These are phyloP conservation scores for Leptopilina myrica DNA, from an alignment of 2,888 invertebrate genomes.

Conservation along the genomic window DNA sequence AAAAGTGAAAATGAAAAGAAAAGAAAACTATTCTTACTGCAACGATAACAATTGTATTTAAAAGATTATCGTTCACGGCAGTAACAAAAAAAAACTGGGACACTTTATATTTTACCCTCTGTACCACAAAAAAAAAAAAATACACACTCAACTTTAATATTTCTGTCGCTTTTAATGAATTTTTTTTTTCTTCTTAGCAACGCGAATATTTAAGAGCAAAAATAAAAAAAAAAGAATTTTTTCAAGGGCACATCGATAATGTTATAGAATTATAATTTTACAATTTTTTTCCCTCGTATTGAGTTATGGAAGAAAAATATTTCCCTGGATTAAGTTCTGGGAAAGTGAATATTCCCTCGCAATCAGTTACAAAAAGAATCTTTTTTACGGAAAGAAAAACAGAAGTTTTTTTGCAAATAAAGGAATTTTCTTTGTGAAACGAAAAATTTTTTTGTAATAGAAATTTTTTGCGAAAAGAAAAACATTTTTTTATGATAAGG, in stretches of 20 bases:
- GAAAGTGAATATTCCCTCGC: no score
- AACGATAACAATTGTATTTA: constrained; percentile 57
- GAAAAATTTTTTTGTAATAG: no score
- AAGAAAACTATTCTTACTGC: constrained; percentile 56
- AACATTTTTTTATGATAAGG: no score
- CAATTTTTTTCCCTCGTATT: background rate
- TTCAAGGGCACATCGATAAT: constrained; percentile 42
- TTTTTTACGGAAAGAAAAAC: no score
- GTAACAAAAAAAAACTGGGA: constrained; percentile 41
- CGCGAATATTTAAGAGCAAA: constrained; percentile 47
- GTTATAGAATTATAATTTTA: background rate
- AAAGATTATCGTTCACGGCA: constrained; percentile 51
- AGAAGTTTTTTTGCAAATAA: no score
- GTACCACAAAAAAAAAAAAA: background rate
- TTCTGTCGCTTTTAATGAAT: constrained; percentile 21
- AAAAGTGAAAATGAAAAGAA: constrained; percentile 43
- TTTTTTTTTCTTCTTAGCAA: constrained; percentile 39
- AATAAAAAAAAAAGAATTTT: constrained; percentile 37
- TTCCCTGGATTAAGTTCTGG: no score
- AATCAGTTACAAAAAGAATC: no score
- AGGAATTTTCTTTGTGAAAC: no score
- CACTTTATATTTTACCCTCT: constrained; percentile 34
- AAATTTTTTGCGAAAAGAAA: no score
- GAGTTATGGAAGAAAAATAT: background rate
- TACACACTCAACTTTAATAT: constrained; percentile 35